A percentile compares a stretch with the other conserved stretches of the same genome.
Conservation (phyloP, 2,888 invertebrate genomes). For the Thecocarcelia acutangulata region DNA sequence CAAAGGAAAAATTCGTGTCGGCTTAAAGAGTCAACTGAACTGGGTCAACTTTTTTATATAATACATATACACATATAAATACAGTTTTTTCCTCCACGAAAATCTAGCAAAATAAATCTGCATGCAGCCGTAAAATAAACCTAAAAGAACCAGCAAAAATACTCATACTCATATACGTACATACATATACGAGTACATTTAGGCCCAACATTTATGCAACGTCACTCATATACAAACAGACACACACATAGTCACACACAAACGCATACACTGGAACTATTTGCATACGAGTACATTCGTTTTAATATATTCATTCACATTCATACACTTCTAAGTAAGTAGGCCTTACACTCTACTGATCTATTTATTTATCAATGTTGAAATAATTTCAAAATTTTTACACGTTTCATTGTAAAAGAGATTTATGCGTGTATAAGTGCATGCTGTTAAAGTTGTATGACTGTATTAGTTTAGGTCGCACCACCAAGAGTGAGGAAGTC, state of each 20-base stretch:
- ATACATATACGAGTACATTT: constrained; percentile 36
- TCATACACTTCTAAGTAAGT: constrained; percentile 44
- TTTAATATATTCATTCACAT: constrained; percentile 5
- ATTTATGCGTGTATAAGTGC: constrained; percentile 8
- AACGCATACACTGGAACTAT: constrained; percentile 1
- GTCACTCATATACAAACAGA: constrained; percentile 29
- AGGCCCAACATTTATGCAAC: constrained; percentile 35
- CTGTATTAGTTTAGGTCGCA: constrained; percentile 42
- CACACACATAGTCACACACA: no score
- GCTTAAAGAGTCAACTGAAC: constrained; percentile 55
- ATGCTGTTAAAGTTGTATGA: neutral
- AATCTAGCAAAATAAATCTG: constrained; percentile 13
- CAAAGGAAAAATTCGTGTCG: constrained; percentile 57
- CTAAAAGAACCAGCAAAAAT: constrained; percentile 21
- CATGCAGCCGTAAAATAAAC: constrained; percentile 28
- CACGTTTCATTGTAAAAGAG: constrained; percentile 29
- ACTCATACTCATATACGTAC: neutral
- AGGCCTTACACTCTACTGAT: constrained; percentile 59
- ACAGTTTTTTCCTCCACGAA: neutral
- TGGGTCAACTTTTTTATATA: constrained; percentile 49
- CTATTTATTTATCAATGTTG: constrained; percentile 66
- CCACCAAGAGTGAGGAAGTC: constrained; percentile 54
- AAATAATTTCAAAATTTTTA: constrained; percentile 58
- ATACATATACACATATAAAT: neutral
- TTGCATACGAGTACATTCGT: constrained; percentile 19